phyloP scores from a whole-genome alignment of 2,797 vertebrate species.

The Rhynchotus rufescens region DNA sequence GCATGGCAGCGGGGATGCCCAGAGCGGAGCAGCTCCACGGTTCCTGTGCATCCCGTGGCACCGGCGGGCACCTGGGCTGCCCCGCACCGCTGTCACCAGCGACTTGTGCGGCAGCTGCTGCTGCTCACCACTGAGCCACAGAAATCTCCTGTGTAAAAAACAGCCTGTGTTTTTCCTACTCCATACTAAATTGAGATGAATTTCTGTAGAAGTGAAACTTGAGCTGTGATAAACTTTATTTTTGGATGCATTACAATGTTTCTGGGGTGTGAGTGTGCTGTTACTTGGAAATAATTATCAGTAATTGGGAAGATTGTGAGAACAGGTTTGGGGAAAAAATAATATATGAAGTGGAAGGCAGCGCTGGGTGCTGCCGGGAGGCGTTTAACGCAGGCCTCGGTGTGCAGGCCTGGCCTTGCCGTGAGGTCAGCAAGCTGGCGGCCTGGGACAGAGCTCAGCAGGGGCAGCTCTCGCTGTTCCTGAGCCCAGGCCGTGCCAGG shows the following conservation, averaged over 20 bases:
- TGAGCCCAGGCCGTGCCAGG: neutral
- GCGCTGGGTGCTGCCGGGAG: neutral
- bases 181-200: neutral
- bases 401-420: neutral
- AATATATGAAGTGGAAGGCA: neutral
- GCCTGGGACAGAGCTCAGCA: neutral
- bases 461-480: accelerated
- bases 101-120: neutral
- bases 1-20: neutral
- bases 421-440: neutral
- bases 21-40: accelerated
- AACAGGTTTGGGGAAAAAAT: accelerated
- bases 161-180: neutral
- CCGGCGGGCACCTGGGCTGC: no score
- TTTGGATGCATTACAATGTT: neutral
- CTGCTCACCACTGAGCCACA: neutral
- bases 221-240: neutral
- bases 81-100: no score
- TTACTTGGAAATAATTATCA: neutral
- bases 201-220: neutral
- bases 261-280: neutral
- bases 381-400: neutral
- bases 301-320: neutral
- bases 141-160: neutral
- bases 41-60: neutral